Conservation (phyloP, 2,113 vertebrate species). For the Poeciliopsis retropinna region DNA sequence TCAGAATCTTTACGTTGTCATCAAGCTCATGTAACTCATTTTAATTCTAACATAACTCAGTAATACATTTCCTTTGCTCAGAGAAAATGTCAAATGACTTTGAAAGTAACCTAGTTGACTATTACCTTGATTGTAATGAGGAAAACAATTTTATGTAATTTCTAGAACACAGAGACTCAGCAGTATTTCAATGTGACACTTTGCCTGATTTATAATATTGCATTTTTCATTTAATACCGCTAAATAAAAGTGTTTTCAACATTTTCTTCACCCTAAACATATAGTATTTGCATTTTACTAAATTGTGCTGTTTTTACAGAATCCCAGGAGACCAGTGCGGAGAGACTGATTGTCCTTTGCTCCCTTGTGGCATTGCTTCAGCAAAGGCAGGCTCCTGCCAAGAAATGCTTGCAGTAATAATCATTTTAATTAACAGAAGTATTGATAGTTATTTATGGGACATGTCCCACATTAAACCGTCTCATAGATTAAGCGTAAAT, state of each 20-base stretch:
- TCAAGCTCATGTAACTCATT: not conserved
- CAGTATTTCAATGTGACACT: constrained; percentile 52
- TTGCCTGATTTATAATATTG: constrained; percentile 23
- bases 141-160: constrained; percentile 21
- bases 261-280: constrained; percentile 24
- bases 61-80: not conserved
- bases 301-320: constrained; percentile 47
- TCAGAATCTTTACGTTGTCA: not conserved
- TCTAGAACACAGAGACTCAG: constrained; percentile 2
- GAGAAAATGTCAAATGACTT: constrained; percentile 14
- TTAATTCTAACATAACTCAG: not conserved
- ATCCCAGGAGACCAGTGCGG: constrained; percentile 33
- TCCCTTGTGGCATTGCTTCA: constrained; percentile 44
- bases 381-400: constrained; percentile 50
- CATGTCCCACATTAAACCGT: constrained; percentile 64
- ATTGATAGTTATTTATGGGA: constrained; percentile 73
- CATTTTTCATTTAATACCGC: constrained; percentile 32
- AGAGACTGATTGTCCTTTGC: constrained; percentile 62
- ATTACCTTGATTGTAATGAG: constrained; percentile 2
- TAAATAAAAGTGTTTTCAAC: constrained; percentile 22
- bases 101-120: not conserved
- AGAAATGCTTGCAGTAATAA: constrained; percentile 60
- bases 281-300: constrained; percentile 62
- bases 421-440: constrained; percentile 57
- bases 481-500: constrained; percentile 65